phyloP scores from a whole-genome alignment of 2,888 invertebrate species.

The Zygaena filipendulae region DNA sequence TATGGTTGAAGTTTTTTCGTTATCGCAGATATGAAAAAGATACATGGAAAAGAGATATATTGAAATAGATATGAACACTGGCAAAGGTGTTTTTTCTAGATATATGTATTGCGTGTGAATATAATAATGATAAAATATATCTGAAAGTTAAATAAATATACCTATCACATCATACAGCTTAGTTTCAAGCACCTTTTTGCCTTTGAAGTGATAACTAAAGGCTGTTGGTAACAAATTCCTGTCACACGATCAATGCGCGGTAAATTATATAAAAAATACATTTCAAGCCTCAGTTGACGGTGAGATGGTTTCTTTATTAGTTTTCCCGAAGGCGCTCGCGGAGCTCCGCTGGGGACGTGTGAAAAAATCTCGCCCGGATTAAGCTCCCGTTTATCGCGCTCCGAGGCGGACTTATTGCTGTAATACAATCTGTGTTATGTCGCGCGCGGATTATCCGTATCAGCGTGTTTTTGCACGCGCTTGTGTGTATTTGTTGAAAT shows the following conservation, averaged over 20 bases:
- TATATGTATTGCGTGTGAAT: too few relatives aligned
- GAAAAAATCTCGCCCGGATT: conserved; percentile 59
- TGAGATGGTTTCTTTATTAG: conserved; percentile 69
- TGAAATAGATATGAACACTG: too few relatives aligned
- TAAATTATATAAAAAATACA: conserved; percentile 71
- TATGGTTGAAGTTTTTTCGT: too few relatives aligned
- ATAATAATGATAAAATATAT: too few relatives aligned
- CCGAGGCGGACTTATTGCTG: conserved; percentile 52
- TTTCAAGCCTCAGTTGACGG: conserved; percentile 66
- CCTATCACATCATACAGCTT: too few relatives aligned
- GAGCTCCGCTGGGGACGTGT: conserved; percentile 49
- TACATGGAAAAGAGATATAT: too few relatives aligned
- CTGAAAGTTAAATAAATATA: too few relatives aligned
- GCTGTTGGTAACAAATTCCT: conserved; percentile 45
- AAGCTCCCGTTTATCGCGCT: conserved; percentile 55
- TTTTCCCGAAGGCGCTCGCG: conserved; percentile 48
- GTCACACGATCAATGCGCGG: conserved; percentile 55
- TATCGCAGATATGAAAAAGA: too few relatives aligned
- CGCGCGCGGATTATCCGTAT: conserved; percentile 53
- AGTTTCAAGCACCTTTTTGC: too few relatives aligned
- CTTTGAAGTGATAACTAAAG: too few relatives aligned
- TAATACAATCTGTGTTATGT: conserved; percentile 66
- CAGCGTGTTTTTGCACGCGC: conserved; percentile 31
- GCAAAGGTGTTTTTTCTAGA: too few relatives aligned
- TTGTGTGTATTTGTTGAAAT: conserved; percentile 14